phyloP scores from a whole-genome alignment of 2,113 vertebrate species.

The Ciconia stormi region DNA sequence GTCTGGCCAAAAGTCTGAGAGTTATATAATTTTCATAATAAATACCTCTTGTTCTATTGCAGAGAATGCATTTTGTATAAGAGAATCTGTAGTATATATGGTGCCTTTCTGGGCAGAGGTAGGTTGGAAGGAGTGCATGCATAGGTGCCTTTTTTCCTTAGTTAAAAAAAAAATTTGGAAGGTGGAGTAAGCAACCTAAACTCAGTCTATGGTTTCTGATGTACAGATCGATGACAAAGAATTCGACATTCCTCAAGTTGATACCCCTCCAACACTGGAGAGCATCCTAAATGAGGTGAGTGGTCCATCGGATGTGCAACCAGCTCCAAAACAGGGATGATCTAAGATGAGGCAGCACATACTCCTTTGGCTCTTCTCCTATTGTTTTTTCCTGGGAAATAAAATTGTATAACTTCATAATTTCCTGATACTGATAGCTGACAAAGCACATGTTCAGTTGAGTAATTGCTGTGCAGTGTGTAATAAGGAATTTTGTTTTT shows the following conservation, averaged over 20 bases:
- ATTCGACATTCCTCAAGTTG: conserved; percentile 97
- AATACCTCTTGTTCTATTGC: not conserved
- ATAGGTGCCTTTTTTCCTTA: not conserved
- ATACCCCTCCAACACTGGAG: conserved; percentile 96
- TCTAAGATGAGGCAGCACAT: not conserved
- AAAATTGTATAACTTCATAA: not conserved
- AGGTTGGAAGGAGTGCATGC: accelerated
- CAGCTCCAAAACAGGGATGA: not conserved
- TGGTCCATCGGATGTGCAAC: accelerated
- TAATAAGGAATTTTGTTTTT: not conserved
- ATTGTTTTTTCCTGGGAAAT: not conserved
- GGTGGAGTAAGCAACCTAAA: not conserved
- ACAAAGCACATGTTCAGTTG: accelerated
- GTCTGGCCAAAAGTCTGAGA: too few species aligned
- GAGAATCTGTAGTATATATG: accelerated
- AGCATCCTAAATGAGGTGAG: conserved; percentile 97
- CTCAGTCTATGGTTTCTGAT: not conserved
- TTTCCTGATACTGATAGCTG: not conserved
- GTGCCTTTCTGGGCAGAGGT: not conserved
- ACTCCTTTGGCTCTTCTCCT: not conserved
- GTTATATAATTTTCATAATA: not conserved
- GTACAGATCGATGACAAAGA: conserved; percentile 96
- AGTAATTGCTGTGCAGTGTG: not conserved
- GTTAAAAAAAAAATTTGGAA: not conserved
- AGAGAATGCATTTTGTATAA: not conserved